Evolutionary conservation across 2,113 vertebrate genomes (phyloP), one percentile per base, ranked within the genome.

Genomic region (Syngnathus typhle): DNA sequence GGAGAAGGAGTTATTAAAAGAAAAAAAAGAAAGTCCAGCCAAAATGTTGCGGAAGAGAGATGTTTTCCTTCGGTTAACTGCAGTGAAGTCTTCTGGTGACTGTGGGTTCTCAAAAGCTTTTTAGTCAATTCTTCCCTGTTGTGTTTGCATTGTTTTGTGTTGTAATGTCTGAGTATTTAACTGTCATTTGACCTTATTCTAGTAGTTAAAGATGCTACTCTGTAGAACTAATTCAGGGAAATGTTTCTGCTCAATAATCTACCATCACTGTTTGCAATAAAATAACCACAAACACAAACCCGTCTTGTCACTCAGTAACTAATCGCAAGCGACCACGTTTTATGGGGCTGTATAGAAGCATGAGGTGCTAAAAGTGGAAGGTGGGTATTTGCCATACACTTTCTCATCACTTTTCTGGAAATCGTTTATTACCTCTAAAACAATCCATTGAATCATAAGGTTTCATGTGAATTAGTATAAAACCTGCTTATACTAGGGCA

Each of bases 151-250:
- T 61, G 51, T 84, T 82, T 81, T 82, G 81, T 85, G 75, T 82
- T 81, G 78, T 86, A 82, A 68, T 71, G 85, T 87, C 80, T 76
- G 44, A 79, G 72, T 85, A 79, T 87, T 82, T 82, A 79, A 79
- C 78, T 80, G 81, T 84, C 65, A 84, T 78, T 84, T 67, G 37
- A 67, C 52, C 70, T 69, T 84, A 83, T 81, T 73, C 72, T 88
- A 74, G 79, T 78, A 84, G 80, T 79, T 60, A 72, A 74, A 75
- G 72, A 83, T 65, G 71, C 66, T 84, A 59, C 83, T 83, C 73
- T 68, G 67, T 89, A 86, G 84, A 79, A 80, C 72, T 87, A 89
- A 86, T 84, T 89, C 84, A 87, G 85, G 88, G 84, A 82, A 79
- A 82, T 72, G 69, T 84, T 76, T 84, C 69, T 75, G 66, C 49